Base-by-base conservation (phyloP, 2,888 invertebrate species). In the Lepidochrysops patricia region DNA sequence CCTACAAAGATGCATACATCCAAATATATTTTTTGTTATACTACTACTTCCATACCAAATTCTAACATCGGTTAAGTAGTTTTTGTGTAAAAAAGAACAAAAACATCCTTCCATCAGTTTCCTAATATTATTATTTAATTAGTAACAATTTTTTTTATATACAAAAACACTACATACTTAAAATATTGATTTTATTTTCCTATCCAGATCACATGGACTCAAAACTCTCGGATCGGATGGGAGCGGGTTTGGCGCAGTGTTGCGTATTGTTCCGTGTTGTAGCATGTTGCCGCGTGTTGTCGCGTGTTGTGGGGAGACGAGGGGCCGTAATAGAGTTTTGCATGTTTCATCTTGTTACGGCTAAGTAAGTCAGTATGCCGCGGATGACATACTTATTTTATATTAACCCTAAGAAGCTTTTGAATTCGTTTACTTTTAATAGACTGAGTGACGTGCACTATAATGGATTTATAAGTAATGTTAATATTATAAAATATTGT, bases 301-400 rank as follows among this genome's bases (percentile, higher is more conserved):
- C 6, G 35, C 6, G 35, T 4, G 13, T 6, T 13, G 15, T 6
- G 52, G 52, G 52, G 52, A n/a, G 26, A n/a, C 13, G 26, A 26
- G 50, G 50, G 50, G 32, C 3, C 48, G 49, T 49, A 58, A 58
- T 49, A 34, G 34, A 58, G 32, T 58, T 32, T 50, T 23, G 34
- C 58, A 48, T 34, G 32, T 34, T 50, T 34, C 13, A 50, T 49
- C 27, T 49, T 49, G 34, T 58, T 58, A 58, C 50, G 32, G 34
- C 23, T 48, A 54, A 54, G 19, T 48, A 58, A 58, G 27, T 32
- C 29, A 23, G 13, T 48, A 43, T 43, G 43, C 19, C 6, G 19
- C 43, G 43, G 19, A 43, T 43, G 43, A 43, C 19, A 23, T 43
- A 43, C 43, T 43, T 43, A 43, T 43, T 43, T 43, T 19, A 23